Percentiles rank a stretch among this genome's conserved stretches.
These are phyloP conservation scores for Formica exsecta DNA, from an alignment of 1,140 invertebrate species.

Conservation along the genomic window DNA sequence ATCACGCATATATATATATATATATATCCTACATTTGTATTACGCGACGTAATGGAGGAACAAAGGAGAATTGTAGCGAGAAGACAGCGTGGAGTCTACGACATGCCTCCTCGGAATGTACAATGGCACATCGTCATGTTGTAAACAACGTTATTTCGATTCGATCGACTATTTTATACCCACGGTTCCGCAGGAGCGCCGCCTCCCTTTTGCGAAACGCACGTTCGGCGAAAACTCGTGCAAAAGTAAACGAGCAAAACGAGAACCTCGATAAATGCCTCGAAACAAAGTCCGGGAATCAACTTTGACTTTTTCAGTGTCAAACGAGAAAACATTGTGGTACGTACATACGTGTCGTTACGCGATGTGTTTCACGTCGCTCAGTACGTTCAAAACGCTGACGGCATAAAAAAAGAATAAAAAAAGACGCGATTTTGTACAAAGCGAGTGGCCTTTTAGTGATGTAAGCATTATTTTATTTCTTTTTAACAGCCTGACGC, in stretches of 20 bases:
- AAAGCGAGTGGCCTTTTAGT: not conserved
- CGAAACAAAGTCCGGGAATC: constrained; percentile 4
- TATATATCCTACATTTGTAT: not conserved
- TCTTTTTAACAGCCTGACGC: constrained; percentile 3
- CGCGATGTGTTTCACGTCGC: constrained; percentile 5
- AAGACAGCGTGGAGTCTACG: not conserved
- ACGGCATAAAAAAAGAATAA: not conserved
- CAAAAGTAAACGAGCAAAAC: constrained; percentile 6
- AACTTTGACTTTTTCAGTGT: constrained; percentile 5
- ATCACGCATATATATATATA: not conserved
- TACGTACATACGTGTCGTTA: not conserved
- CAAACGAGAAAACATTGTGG: constrained; percentile 33
- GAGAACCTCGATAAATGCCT: not conserved
- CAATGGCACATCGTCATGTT: not conserved
- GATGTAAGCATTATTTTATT: constrained; percentile 27
- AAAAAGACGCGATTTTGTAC: constrained; percentile 9
- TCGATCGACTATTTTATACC: not conserved
- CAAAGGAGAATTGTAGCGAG: constrained; percentile 15
- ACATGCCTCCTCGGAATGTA: not conserved
- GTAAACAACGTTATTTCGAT: constrained; percentile 44
- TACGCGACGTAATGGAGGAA: not conserved
- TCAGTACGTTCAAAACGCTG: constrained; percentile 31
- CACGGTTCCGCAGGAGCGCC: not conserved
- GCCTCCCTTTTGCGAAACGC: not conserved
- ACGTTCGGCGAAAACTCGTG: not conserved